These are phyloP conservation scores for Podarcis raffonei DNA, from an alignment of 2,113 vertebrate species.

Conservation along the genomic window DNA sequence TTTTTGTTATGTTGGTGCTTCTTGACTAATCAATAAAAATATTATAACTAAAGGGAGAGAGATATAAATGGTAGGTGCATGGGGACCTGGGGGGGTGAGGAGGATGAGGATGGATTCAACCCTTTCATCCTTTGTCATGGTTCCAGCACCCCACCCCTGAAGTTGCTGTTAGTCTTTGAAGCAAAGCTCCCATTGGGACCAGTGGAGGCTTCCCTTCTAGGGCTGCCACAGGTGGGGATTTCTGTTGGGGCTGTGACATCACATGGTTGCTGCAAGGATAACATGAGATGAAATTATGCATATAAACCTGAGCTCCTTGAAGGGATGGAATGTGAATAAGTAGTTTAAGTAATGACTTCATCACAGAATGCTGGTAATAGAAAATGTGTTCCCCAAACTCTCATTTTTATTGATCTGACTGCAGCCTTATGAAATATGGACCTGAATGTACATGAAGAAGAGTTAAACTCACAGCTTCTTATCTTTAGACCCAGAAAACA, in stretches of 20 bases:
- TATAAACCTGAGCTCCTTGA: not conserved
- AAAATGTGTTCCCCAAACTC: not conserved
- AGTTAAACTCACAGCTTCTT: not conserved
- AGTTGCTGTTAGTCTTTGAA: no score
- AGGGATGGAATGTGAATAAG: not conserved
- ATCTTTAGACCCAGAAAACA: fast-evolving
- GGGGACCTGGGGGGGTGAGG: no score
- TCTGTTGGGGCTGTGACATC: not conserved
- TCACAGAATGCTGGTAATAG: not conserved
- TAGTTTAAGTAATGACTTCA: not conserved
- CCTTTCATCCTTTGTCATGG: no score
- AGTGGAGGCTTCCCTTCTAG: not conserved
- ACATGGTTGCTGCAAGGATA: not conserved
- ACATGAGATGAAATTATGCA: not conserved
- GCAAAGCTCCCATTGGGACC: no score
- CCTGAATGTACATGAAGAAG: not conserved
- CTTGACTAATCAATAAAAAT: no score
- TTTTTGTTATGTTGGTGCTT: no score
- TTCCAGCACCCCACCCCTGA: no score
- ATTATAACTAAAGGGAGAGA: no score
- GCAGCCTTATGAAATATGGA: not conserved
- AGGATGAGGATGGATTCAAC: no score
- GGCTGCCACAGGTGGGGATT: not conserved
- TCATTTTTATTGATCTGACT: not conserved
- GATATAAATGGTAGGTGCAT: no score